Evolutionary conservation across 2,113 vertebrate species (phyloP).

Genomic region (Leptobrachium ailaonicum): DNA sequence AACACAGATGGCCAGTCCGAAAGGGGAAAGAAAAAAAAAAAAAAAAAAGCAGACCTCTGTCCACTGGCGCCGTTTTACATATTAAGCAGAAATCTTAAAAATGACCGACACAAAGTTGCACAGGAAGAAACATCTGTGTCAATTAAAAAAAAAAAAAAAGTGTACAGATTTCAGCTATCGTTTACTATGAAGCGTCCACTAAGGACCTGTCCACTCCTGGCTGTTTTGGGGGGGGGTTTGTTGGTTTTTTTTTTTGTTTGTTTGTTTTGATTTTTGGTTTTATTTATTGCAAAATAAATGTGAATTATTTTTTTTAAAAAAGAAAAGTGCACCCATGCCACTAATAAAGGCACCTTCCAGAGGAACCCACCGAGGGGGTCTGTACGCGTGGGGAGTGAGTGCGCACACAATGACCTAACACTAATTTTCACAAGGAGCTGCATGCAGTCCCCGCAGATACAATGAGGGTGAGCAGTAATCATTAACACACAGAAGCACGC

Average conservation of each 20-base stretch:
- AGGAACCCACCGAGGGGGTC: background rate
- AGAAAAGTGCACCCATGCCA: background rate
- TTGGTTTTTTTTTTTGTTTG: too few species aligned
- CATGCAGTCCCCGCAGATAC: slow-evolving; percentile 35
- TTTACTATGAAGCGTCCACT: too few species aligned
- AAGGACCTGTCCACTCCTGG: background rate
- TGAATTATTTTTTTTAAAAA: background rate
- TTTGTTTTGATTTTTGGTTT: background rate
- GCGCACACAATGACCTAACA: slow-evolving; percentile 49
- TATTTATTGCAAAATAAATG: background rate
- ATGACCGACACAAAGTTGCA: too few species aligned
- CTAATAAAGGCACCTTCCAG: background rate
- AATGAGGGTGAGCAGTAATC: slow-evolving; percentile 47
- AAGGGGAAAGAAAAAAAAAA: too few species aligned
- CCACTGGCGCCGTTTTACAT: too few species aligned
- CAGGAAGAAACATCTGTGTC: too few species aligned
- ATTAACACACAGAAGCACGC: slow-evolving; percentile 46
- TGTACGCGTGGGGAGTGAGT: slow-evolving; percentile 29
- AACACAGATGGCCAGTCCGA: too few species aligned
- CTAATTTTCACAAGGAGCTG: slow-evolving; percentile 47
- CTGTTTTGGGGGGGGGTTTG: too few species aligned
- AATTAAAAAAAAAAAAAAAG: too few species aligned
- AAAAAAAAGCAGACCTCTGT: too few species aligned
- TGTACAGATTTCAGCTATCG: too few species aligned
- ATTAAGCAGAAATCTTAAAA: too few species aligned